Evolutionary conservation across 1,140 invertebrate genomes (phyloP).

Genomic region (Caenorhabditis brenneri): DNA sequence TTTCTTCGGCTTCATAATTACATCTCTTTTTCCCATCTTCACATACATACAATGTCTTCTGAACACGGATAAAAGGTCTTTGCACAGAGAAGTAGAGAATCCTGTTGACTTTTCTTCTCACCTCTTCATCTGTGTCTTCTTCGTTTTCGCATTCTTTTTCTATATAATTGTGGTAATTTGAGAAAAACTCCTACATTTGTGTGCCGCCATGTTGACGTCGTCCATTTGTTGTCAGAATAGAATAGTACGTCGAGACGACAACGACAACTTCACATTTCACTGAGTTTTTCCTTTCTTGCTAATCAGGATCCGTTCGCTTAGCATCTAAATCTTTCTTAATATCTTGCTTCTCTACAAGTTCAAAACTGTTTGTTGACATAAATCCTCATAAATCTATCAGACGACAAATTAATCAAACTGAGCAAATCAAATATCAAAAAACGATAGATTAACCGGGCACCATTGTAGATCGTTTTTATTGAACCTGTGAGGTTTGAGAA

Average conservation of each 20-base stretch:
- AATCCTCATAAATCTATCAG: no score
- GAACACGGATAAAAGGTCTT: background rate
- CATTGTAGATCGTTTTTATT: no score
- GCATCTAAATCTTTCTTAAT: no score
- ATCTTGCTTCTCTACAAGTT: no score
- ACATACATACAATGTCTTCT: background rate
- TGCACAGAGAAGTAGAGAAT: background rate
- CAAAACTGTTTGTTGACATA: no score
- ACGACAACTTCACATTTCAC: background rate
- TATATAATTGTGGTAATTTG: constrained; percentile 39
- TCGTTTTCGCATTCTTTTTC: background rate
- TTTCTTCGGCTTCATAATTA: background rate
- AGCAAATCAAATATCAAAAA: no score
- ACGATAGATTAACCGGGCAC: no score
- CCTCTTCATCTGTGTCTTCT: background rate
- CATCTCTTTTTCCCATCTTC: background rate
- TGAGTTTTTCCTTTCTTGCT: background rate
- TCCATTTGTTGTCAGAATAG: constrained; percentile 36
- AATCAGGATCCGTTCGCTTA: constrained; percentile 1
- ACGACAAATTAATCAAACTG: no score
- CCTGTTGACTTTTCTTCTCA: background rate
- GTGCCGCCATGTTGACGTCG: constrained; percentile 12
- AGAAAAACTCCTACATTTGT: constrained; percentile 39
- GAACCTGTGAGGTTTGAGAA: no score
- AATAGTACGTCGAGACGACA: constrained; percentile 28